phyloP scores from a whole-genome alignment of 2,797 vertebrate genomes.

The Phoeniculus purpureus region DNA sequence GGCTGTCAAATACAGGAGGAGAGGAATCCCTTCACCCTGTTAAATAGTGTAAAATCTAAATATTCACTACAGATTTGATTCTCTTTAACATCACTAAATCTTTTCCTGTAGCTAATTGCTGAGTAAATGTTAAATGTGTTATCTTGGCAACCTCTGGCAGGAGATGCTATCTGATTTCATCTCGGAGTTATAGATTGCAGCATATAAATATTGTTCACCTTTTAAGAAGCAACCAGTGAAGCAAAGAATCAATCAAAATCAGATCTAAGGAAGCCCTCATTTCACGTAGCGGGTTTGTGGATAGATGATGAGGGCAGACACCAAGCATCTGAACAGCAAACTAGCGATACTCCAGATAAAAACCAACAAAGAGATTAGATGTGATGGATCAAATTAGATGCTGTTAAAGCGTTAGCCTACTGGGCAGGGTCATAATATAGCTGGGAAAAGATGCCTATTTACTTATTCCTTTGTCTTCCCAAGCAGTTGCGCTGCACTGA shows the following conservation, averaged over 20 bases:
- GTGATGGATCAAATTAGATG: constrained; percentile 43
- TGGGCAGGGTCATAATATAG: not conserved
- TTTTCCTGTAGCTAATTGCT: constrained; percentile 6
- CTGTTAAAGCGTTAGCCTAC: not conserved
- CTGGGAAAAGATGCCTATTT: not conserved
- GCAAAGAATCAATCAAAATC: constrained; percentile 60
- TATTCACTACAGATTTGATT: constrained; percentile 1
- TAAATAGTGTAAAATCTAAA: constrained; percentile 16
- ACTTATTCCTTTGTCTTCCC: constrained; percentile 1
- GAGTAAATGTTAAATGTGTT: constrained; percentile 26
- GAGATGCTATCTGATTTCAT: constrained; percentile 47
- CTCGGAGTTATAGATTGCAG: constrained; percentile 49
- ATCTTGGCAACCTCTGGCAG: constrained; percentile 43
- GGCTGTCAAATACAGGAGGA: constrained; percentile 23
- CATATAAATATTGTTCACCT: constrained; percentile 59
- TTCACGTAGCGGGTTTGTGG: constrained; percentile 61
- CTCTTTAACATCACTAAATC: constrained; percentile 20
- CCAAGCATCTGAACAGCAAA: constrained; percentile 53
- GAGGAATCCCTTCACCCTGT: constrained; percentile 10
- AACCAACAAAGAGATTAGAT: constrained; percentile 61
- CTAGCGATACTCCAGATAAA: constrained; percentile 65
- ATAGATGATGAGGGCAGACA: constrained; percentile 57
- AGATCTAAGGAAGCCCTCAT: constrained; percentile 57
- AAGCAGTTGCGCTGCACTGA: not conserved
- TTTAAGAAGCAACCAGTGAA: constrained; percentile 68